phyloP scores from a whole-genome alignment of 2,113 vertebrate genomes.

The Mobula birostris region DNA sequence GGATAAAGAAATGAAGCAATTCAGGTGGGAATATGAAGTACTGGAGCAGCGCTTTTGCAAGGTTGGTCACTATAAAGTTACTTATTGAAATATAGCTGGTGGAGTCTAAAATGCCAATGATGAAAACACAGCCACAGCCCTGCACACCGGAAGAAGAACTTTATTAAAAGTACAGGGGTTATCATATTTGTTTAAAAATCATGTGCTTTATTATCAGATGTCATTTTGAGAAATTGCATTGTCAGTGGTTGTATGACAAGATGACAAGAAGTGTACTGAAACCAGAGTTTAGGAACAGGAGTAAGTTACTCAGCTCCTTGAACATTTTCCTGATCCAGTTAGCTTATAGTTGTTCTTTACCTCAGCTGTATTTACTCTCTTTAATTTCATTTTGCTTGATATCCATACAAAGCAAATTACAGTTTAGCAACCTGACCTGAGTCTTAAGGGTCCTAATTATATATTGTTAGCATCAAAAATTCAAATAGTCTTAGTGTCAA shows the following conservation, averaged over 20 bases:
- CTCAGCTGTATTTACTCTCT: background rate
- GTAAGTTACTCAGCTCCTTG: background rate
- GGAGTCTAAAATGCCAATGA: background rate
- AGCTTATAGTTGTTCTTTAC: background rate
- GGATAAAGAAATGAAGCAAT: constrained; percentile 62
- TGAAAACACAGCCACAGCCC: background rate
- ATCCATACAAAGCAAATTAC: too few relatives aligned
- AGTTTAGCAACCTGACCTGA: background rate
- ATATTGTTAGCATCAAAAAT: too few relatives aligned
- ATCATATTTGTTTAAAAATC: background rate
- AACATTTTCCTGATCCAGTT: background rate
- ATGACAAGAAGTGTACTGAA: background rate
- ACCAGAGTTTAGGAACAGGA: background rate
- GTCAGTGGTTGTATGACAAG: background rate
- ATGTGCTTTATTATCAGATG: background rate
- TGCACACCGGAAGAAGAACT: background rate
- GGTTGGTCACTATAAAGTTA: constrained; percentile 54
- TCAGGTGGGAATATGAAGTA: constrained; percentile 68
- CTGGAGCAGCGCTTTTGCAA: constrained; percentile 70
- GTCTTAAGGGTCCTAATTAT: background rate
- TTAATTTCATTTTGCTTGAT: background rate
- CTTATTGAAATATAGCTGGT: background rate
- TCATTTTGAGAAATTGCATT: background rate
- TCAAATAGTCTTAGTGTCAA: too few relatives aligned
- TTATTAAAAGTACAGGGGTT: background rate